Evolutionary conservation across 2,797 vertebrate genomes (phyloP).

Genomic region (Lutjanus argentimaculatus): DNA sequence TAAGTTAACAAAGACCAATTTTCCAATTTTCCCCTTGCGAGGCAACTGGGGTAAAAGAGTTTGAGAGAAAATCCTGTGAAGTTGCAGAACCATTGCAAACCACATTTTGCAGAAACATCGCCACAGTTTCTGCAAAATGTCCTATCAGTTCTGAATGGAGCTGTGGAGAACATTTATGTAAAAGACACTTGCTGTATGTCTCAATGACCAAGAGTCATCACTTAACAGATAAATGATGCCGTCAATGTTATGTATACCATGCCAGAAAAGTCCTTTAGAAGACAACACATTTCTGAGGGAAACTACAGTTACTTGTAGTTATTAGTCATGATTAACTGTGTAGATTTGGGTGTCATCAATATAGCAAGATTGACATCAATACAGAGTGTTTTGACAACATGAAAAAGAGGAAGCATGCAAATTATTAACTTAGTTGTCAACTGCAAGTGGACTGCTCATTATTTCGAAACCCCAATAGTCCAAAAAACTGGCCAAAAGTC

Average conservation of each 20-base stretch:
- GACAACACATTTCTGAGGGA: no score
- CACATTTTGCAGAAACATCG: no score
- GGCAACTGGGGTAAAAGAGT: no score
- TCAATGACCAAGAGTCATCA: background rate
- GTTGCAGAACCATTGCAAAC: no score
- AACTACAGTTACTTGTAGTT: background rate
- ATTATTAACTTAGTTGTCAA: background rate
- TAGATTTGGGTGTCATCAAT: background rate
- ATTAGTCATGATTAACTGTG: background rate
- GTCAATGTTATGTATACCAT: no score
- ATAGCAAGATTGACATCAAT: background rate
- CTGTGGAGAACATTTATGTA: background rate
- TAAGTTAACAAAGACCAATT: no score
- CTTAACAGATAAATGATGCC: background rate
- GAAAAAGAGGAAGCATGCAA: background rate
- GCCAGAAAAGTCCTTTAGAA: background rate
- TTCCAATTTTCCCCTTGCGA: no score
- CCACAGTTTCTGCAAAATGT: background rate
- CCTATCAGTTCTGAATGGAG: background rate
- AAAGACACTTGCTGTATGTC: background rate
- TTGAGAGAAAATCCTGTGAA: no score
- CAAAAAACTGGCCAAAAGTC: no score
- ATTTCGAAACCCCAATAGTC: no score
- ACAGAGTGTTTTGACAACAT: background rate
- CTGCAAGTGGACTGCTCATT: no score